Evolutionary conservation across 2,797 vertebrate genomes (phyloP).

Genomic region (Loris lydekkerianus): DNA sequence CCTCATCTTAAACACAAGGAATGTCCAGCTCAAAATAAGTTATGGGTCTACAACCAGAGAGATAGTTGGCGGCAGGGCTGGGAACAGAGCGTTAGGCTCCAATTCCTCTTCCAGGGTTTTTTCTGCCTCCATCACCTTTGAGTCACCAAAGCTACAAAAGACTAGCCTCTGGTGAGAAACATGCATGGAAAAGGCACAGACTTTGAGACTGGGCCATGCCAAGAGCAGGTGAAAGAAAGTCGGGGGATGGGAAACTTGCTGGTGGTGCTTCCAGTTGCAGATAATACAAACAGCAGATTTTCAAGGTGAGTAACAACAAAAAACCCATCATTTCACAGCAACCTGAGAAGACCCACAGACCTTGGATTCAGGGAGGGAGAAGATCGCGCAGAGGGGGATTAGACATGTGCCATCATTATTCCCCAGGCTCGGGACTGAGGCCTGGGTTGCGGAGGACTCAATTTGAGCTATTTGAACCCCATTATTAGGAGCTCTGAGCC

Average conservation of each 20-base stretch:
- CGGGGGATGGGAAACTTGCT: conserved; percentile 10
- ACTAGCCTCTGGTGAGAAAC: not conserved
- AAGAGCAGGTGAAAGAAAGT: not conserved
- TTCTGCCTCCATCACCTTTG: not conserved
- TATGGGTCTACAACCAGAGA: not conserved
- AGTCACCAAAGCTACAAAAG: not conserved
- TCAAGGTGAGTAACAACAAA: conserved; percentile 45
- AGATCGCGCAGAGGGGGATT: conserved; percentile 66
- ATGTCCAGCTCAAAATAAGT: not conserved
- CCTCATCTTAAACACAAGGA: conserved; percentile 33
- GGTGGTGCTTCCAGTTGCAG: not conserved
- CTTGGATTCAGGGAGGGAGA: conserved; percentile 61
- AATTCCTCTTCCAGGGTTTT: not conserved
- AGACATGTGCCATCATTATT: conserved; percentile 68
- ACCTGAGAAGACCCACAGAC: conserved; percentile 76
- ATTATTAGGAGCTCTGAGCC: conserved; percentile 51
- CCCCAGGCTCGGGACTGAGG: conserved; percentile 55
- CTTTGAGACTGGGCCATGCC: not conserved
- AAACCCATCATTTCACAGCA: conserved; percentile 71
- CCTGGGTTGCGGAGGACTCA: not conserved
- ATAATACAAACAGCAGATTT: conserved; percentile 70
- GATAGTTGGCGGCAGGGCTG: not conserved
- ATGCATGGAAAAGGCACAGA: not conserved
- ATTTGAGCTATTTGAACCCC: not conserved
- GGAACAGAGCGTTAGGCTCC: not conserved